phyloP scores from a whole-genome alignment of 2,113 vertebrate genomes.

The Thalassoma bifasciatum region DNA sequence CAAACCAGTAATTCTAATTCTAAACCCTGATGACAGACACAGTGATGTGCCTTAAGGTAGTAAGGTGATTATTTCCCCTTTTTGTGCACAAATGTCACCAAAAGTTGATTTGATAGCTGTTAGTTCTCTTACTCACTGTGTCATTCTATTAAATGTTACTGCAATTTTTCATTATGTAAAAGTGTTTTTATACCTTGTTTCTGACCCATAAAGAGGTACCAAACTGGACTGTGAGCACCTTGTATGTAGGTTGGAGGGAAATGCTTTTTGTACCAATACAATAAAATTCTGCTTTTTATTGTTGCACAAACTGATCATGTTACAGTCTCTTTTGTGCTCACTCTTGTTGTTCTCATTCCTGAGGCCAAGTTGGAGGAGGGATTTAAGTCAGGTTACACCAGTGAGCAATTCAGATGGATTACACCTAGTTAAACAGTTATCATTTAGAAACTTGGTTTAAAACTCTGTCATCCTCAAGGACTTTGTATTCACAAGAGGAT shows the following conservation, averaged over 20 bases:
- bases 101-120: background rate
- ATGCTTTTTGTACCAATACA: conserved; percentile 62
- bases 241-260: conserved; percentile 42
- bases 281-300: conserved; percentile 71
- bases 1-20: background rate
- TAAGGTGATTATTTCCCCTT: background rate
- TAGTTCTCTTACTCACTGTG: background rate
- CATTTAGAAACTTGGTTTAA: background rate
- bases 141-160: conserved; percentile 3
- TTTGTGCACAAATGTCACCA: background rate
- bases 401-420: background rate
- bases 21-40: background rate
- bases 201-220: conserved; percentile 1
- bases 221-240: conserved; percentile 14
- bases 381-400: conserved; percentile 29
- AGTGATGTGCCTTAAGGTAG: background rate
- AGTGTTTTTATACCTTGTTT: conserved; percentile 10
- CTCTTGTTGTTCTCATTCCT: conserved; percentile 17
- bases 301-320: conserved; percentile 30
- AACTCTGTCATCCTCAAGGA: background rate
- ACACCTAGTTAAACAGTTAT: background rate
- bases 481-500: background rate
- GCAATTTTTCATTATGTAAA: background rate
- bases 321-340: conserved; percentile 16
- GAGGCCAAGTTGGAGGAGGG: background rate